Evolutionary conservation across 2,113 vertebrate genomes (phyloP), one percentile per base, ranked within the genome.

Genomic region (Okapia johnstoni): DNA sequence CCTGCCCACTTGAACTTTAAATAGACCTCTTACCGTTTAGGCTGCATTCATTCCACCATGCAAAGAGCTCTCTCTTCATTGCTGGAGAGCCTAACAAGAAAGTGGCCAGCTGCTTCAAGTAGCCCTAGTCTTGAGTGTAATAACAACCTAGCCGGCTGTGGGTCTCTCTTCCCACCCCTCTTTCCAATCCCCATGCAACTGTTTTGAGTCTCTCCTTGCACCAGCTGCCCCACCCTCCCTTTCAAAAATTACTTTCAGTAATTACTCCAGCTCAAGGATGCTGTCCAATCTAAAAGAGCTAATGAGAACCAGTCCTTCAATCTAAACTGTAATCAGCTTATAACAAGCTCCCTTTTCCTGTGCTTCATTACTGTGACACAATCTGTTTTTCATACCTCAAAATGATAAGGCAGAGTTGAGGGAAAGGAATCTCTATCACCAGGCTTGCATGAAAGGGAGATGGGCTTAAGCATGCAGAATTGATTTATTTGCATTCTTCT

Each of bases 401-500:
- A 98, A 98, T 97, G 97, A 98, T 98, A 98, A 98, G 95, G 85
- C 91, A 97, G 94, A 58, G 55, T 98, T 84, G 33, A 76, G 92
- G 88, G 90, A 1, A 96, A 76, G 97, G 92, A 77, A 96, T 89
- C 98, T 98, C 96, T 70, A 97, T 98, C 93, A 90, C 80, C 50
- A 97, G 92, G 92, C 73, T 1, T 40, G 58, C 96, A 97, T 97
- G 97, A 98, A 98, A 98, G 70, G 26, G 95, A 98, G 97, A 98
- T 97, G 98, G 97, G 79, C 70, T 98, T 97, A 98, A 98, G 97
- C 98, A 98, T 98, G 97, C 94, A 98, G 95, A 98, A 98, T 98
- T 98, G 98, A 98, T 99, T 98, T 98, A 98, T 98, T 99, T 98
- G 90, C 97, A 98, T 99, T 98, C 97, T 98, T 98, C 97, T 98